Conservation (phyloP, 2,113 vertebrate species). For the Phoxinus phoxinus region DNA sequence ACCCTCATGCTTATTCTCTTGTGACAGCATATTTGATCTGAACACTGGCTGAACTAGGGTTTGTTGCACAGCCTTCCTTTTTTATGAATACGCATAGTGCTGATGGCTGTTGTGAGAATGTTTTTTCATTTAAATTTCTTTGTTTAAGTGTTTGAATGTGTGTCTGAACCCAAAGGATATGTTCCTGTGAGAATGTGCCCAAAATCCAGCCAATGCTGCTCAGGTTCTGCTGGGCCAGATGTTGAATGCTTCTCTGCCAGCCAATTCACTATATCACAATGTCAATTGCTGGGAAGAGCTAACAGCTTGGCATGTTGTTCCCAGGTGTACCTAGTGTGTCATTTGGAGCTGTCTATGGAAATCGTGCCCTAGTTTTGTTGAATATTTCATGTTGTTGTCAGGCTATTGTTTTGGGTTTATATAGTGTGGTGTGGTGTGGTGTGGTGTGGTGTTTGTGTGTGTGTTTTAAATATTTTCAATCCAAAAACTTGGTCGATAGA, state of each 20-base stretch:
- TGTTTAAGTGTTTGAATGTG: constrained; percentile 26
- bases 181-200: constrained; percentile 24
- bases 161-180: constrained; percentile 38
- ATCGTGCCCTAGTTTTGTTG: constrained; percentile 22
- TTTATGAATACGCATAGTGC: background rate
- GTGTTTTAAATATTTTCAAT: background rate
- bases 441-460: background rate
- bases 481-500: background rate
- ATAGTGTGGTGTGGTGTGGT: too few relatives aligned
- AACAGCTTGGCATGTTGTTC: constrained; percentile 20
- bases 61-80: background rate
- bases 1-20: background rate
- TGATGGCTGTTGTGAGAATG: background rate
- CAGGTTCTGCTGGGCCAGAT: constrained; percentile 13
- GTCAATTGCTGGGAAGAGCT: constrained; percentile 11
- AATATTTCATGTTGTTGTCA: constrained; percentile 37
- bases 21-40: constrained; percentile 22
- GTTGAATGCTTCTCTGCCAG: constrained; percentile 10
- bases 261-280: background rate
- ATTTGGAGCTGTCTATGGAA: constrained; percentile 23
- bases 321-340: constrained; percentile 31
- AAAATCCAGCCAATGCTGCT: background rate
- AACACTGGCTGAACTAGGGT: background rate
- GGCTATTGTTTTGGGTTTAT: background rate
- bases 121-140: constrained; percentile 27